Conservation (phyloP, 2,888 invertebrate species). For the Heliconius aoede region DNA sequence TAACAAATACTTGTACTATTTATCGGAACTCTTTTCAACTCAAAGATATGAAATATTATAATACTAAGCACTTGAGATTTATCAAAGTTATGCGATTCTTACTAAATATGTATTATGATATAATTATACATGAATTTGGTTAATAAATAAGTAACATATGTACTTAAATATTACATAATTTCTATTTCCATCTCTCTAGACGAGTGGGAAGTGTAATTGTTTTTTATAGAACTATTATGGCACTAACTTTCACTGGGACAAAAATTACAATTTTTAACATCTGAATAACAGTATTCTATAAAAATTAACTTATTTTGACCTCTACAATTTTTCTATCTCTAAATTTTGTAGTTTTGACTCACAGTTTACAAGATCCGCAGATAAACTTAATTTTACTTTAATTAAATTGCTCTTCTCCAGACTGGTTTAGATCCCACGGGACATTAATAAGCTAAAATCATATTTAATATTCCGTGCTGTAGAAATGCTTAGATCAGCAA, state of each 20-base stretch:
- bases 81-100: not conserved
- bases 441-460: slow-evolving; percentile 28
- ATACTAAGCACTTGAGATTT: not conserved
- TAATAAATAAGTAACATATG: too few species aligned
- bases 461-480: slow-evolving; percentile 22
- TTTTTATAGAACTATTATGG: too few species aligned
- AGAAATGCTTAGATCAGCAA: slow-evolving; percentile 31
- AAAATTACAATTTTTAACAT: not conserved
- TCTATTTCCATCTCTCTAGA: too few species aligned
- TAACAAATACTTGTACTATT: not conserved
- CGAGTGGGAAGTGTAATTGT: too few species aligned
- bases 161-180: too few species aligned
- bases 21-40: not conserved
- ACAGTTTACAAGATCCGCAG: slow-evolving; percentile 22
- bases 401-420: slow-evolving; percentile 48
- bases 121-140: too few species aligned
- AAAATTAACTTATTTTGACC: not conserved
- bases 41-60: not conserved
- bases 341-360: slow-evolving; percentile 37
- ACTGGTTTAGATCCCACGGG: slow-evolving; percentile 43
- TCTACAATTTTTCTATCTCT: not conserved
- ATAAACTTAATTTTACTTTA: slow-evolving; percentile 45
- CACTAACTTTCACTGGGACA: not conserved
- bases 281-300: not conserved
- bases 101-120: not conserved